Conservation (phyloP, 2,797 vertebrate genomes). For the Eulemur mongoz region DNA sequence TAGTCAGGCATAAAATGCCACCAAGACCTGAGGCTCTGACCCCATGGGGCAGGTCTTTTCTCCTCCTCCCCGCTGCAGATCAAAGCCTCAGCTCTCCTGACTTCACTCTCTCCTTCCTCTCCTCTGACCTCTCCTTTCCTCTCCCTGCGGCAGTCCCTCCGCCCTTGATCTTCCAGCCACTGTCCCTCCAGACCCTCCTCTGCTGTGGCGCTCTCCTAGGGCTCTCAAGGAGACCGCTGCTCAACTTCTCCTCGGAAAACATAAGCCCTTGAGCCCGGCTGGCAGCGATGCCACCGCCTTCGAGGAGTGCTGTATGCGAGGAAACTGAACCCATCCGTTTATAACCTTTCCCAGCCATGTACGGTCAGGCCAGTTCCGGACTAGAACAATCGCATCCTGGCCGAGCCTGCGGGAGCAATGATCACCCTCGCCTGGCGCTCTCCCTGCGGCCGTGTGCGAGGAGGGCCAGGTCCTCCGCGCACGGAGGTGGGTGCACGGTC, state of each 20-base stretch:
- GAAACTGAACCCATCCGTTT: neutral
- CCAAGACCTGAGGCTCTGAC: neutral
- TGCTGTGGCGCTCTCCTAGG: too few relatives aligned
- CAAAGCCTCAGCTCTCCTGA: neutral
- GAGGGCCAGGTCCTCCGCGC: neutral
- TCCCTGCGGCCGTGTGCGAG: fast-evolving
- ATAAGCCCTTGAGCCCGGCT: fast-evolving
- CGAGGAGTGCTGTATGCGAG: fast-evolving
- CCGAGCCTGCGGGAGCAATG: neutral
- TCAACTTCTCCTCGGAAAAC: neutral
- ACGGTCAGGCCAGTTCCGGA: neutral
- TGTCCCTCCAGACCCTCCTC: neutral
- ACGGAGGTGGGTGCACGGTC: neutral
- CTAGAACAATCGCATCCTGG: neutral
- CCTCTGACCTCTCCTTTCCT: too few relatives aligned
- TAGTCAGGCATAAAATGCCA: fast-evolving
- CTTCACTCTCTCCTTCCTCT: neutral
- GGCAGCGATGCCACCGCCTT: fast-evolving
- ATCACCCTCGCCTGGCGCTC: neutral
- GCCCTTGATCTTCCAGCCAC: neutral
- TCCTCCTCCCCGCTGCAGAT: neutral
- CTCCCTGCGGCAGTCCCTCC: neutral
- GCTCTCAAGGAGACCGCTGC: neutral
- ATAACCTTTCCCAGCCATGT: neutral
- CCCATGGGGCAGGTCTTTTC: too few relatives aligned